Percentiles rank a stretch among this genome's conserved stretches.
Evolutionary conservation across 2,797 vertebrate species (phyloP).

Genomic region (Hapalemur alaotrensis): DNA sequence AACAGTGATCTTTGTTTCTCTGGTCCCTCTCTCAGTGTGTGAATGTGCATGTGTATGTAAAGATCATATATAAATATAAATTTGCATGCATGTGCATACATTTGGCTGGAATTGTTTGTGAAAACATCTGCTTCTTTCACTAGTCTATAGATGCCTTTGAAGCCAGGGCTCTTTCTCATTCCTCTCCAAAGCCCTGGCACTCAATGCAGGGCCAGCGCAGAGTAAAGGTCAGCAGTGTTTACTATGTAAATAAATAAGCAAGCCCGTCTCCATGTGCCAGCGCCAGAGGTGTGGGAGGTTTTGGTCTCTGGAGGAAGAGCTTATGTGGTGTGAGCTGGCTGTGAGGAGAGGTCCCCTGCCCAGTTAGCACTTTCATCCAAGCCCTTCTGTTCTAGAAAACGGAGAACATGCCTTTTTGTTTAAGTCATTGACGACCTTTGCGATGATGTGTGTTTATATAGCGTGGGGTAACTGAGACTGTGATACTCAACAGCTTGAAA

Average conservation of each 20-base stretch:
- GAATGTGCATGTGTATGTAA: neutral
- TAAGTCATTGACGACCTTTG: neutral
- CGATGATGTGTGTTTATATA: neutral
- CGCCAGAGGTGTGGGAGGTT: neutral
- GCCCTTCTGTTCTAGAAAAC: neutral
- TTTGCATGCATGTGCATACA: neutral
- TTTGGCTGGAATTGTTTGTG: neutral
- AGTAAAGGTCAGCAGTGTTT: neutral
- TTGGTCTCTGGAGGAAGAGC: neutral
- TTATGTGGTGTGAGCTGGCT: neutral
- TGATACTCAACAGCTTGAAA: neutral
- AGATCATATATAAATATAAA: neutral
- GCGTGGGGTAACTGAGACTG: neutral
- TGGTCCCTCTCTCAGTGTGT: neutral
- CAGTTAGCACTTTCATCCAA: neutral
- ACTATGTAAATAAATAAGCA: neutral
- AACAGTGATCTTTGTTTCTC: neutral
- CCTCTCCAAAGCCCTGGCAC: neutral
- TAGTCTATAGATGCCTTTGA: neutral
- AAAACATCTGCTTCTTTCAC: neutral
- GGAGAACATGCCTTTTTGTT: neutral
- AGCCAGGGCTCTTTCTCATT: neutral
- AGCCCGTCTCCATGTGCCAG: neutral
- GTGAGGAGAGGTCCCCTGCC: neutral
- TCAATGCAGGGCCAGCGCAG: neutral